phyloP scores from a whole-genome alignment of 2,113 vertebrate genomes.

The Cercocebus atys region DNA sequence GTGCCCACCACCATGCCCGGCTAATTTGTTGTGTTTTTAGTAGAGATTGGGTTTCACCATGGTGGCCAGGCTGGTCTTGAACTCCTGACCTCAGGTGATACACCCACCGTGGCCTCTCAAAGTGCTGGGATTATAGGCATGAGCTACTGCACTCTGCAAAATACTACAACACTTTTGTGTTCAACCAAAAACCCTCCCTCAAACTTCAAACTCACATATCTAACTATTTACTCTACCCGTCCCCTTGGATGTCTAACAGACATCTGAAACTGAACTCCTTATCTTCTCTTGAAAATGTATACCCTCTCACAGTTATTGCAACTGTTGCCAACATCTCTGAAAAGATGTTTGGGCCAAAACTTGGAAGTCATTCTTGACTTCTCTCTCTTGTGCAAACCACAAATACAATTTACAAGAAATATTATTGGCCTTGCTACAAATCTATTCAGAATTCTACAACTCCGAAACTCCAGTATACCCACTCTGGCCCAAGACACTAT shows the following conservation, averaged over 20 bases:
- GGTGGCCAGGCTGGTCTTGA: too few relatives aligned
- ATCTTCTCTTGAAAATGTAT: not conserved
- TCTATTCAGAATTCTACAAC: not conserved
- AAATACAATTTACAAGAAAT: not conserved
- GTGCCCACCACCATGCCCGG: too few relatives aligned
- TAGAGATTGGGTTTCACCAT: too few relatives aligned
- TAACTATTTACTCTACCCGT: not conserved
- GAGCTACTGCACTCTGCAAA: not conserved
- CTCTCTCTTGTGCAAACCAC: not conserved
- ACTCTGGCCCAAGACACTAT: not conserved
- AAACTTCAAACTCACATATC: not conserved
- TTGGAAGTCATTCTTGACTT: not conserved
- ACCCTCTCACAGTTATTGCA: not conserved
- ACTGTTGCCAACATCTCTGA: not conserved
- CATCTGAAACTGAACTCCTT: not conserved
- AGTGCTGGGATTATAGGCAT: too few relatives aligned
- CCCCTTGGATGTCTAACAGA: not conserved
- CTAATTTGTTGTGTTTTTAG: too few relatives aligned
- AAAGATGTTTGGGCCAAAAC: not conserved
- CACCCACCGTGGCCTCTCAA: too few relatives aligned
- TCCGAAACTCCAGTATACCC: not conserved
- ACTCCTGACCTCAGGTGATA: too few relatives aligned
- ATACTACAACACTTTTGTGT: not conserved
- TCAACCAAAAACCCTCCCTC: not conserved
- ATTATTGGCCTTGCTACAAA: not conserved